These are phyloP conservation scores for Nothoprocta pentlandii DNA, from an alignment of 2,113 vertebrate genomes.

Conservation along the genomic window DNA sequence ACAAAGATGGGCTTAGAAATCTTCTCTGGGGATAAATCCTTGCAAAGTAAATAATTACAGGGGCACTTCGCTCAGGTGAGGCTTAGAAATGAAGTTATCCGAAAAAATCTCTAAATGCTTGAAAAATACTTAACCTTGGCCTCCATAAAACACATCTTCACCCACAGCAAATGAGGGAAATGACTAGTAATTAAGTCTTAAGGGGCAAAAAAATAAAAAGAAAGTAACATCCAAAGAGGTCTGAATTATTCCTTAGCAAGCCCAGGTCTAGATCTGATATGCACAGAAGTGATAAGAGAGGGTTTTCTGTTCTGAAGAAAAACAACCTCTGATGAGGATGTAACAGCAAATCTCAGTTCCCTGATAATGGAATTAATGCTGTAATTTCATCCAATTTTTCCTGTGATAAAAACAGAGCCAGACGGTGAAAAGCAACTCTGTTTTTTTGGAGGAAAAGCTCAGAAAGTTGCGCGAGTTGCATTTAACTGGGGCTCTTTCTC, in stretches of 20 bases:
- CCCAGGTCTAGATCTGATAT: neutral
- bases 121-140: neutral
- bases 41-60: neutral
- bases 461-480: neutral
- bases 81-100: neutral
- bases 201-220: neutral
- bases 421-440: neutral
- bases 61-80: neutral
- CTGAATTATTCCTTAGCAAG: neutral
- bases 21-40: rapidly evolving
- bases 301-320: neutral
- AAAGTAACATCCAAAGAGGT: neutral
- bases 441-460: neutral
- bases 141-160: neutral
- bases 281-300: neutral
- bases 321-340: neutral
- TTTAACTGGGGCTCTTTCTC: neutral
- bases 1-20: neutral
- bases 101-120: neutral
- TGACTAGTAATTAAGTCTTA: neutral
- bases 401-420: neutral
- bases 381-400: neutral
- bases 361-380: neutral
- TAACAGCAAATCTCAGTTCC: neutral
- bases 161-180: neutral